Evolutionary conservation across 2,888 invertebrate genomes (phyloP), one percentile per base, ranked within the genome.

Genomic region (Sesia bembeciformis): DNA sequence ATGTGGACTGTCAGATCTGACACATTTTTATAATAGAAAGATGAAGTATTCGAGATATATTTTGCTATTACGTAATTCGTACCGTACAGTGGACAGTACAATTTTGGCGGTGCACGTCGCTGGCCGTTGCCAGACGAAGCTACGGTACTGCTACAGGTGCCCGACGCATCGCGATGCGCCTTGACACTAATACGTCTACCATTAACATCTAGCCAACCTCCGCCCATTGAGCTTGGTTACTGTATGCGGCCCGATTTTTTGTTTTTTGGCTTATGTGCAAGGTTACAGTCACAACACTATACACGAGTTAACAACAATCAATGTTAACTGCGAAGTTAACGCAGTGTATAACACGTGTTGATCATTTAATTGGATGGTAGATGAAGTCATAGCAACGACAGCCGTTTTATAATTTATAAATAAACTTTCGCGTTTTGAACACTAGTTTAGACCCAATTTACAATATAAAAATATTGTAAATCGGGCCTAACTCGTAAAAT

Each of bases 141-240:
- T n/a, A 6, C 23, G 46, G 46, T 46, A 41, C 41, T 41, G 5
- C 5, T 41, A 8, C 46, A 50, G 50, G 50, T 50, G 50, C 50
- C 50, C 50, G 50, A 46, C 50, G 38, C 50, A 50, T 50, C 58
- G 51, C 56, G 52, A 56, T 57, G 56, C 52, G 62, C 78, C 78
- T 78, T 78, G 78, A 77, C 78, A 78, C 61, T 70, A 63, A 67
- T 76, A 71, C 67, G 62, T 66, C 67, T 49, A 58, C 62, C 50
- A 50, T 50, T 50, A 50, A 38, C 50, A 50, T 39, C 46, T 38
- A 51, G 52, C 53, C 56, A 62, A 60, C 63, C 66, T 64, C 60
- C 61, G 61, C 51, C 59, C 61, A 63, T 65, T 63, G 59, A 62
- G 60, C 56, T 65, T 63, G 52, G 59, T 4, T 46, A n/a, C 46